Conservation (phyloP, 2,113 vertebrate species). For the Lamprologus sp. region DNA sequence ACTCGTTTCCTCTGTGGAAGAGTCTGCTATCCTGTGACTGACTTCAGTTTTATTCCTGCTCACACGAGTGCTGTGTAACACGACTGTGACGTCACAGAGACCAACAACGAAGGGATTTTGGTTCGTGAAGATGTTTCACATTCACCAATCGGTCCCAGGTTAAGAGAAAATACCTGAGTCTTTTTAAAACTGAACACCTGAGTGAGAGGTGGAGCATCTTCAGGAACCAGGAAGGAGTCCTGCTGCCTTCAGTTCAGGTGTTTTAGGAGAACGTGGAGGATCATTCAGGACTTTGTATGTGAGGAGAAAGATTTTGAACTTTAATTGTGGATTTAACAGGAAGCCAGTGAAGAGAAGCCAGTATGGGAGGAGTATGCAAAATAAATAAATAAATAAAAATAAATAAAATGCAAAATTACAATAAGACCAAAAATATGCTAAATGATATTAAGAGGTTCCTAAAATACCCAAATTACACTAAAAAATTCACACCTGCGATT, state of each 20-base stretch:
- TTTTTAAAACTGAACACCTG: neutral
- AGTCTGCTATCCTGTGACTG: fast-evolving
- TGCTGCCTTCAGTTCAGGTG: neutral
- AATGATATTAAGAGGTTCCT: neutral
- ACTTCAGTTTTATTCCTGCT: neutral
- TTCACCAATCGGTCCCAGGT: too few relatives aligned
- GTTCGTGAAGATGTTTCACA: too few relatives aligned
- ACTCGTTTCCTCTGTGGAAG: neutral
- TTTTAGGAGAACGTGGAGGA: neutral
- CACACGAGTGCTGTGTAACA: neutral
- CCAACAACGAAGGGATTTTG: too few relatives aligned
- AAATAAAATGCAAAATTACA: neutral
- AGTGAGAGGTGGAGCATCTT: neutral
- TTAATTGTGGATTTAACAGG: neutral
- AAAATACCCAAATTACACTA: neutral
- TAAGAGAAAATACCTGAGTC: too few relatives aligned
- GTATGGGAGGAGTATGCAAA: neutral
- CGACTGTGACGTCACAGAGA: too few relatives aligned
- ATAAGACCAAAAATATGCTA: neutral
- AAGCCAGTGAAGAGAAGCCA: neutral
- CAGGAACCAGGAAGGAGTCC: neutral
- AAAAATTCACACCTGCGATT: fast-evolving
- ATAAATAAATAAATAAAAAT: neutral
- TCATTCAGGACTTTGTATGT: neutral
- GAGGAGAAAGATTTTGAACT: neutral